These are phyloP conservation scores for Aulostomus chinensis DNA, from an alignment of 2,797 vertebrate species.

Conservation along the genomic window DNA sequence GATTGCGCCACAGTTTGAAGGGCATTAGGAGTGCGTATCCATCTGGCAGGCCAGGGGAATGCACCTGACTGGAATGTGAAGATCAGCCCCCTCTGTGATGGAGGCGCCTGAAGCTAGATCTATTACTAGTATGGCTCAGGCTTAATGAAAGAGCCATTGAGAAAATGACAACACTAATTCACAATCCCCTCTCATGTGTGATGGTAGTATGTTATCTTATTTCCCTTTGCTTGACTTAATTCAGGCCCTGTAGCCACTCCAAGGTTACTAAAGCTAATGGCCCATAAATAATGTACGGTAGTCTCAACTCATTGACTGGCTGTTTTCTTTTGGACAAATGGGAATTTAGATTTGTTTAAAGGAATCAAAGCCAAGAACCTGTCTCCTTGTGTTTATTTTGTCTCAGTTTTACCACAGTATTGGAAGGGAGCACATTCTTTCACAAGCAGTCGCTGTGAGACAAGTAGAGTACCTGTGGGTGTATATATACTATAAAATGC, in stretches of 20 bases:
- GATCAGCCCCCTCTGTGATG: slow-evolving; percentile 34
- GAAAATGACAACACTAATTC: slow-evolving; percentile 55
- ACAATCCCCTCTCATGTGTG: slow-evolving; percentile 38
- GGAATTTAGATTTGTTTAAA: slow-evolving; percentile 50
- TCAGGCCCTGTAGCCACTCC: slow-evolving; percentile 12
- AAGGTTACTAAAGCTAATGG: slow-evolving; percentile 35
- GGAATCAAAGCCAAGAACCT: slow-evolving; percentile 40
- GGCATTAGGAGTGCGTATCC: slow-evolving; percentile 41
- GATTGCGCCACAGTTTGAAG: slow-evolving; percentile 46
- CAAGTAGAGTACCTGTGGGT: slow-evolving; percentile 4
- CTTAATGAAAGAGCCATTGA: slow-evolving; percentile 54
- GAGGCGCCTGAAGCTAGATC: slow-evolving; percentile 32
- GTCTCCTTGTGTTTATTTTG: slow-evolving; percentile 52
- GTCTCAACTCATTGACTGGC: slow-evolving; percentile 26
- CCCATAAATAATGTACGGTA: slow-evolving; percentile 27
- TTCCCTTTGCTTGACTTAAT: slow-evolving; percentile 28
- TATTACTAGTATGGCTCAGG: slow-evolving; percentile 31
- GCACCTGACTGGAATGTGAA: slow-evolving; percentile 64
- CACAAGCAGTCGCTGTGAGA: slow-evolving; percentile 18
- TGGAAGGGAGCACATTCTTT: slow-evolving; percentile 28
- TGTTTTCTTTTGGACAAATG: slow-evolving; percentile 37
- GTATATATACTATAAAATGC: slow-evolving; percentile 4
- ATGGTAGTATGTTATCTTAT: slow-evolving; percentile 25
- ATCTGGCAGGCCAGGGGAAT: slow-evolving; percentile 40
- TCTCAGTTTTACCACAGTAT: slow-evolving; percentile 34